A percentile compares a stretch with the other conserved stretches of the same genome.
phyloP scores from a whole-genome alignment of 2,113 vertebrate genomes.

The Macheiramphus alcinus region DNA sequence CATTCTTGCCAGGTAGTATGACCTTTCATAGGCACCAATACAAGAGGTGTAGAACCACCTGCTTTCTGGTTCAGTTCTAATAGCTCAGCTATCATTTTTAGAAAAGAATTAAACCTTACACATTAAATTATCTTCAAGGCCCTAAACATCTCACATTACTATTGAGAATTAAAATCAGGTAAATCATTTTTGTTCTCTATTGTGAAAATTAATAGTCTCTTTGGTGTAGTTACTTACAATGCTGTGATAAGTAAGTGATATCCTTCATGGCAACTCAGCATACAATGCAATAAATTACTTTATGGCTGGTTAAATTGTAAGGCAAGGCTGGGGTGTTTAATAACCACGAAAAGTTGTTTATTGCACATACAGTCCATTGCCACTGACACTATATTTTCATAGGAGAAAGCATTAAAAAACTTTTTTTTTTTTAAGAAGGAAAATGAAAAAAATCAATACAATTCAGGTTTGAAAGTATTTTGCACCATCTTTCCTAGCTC shows the following conservation, averaged over 20 bases:
- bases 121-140: not conserved
- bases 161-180: not conserved
- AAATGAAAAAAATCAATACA: not conserved
- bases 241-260: not conserved
- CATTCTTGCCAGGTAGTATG: not conserved
- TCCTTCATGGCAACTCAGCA: not conserved
- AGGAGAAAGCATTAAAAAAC: not conserved
- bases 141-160: not conserved
- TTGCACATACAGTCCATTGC: not conserved
- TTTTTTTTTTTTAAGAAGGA: not conserved
- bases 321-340: not conserved
- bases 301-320: not conserved
- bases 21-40: not conserved
- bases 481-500: not conserved
- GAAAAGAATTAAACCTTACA: not conserved
- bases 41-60: not conserved
- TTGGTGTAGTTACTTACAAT: not conserved
- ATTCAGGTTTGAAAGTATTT: not conserved
- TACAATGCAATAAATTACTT: not conserved
- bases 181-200: not conserved
- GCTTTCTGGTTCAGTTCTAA: not conserved
- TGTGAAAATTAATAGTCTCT: not conserved
- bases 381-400: not conserved
- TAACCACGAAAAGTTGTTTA: not conserved
- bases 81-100: not conserved